Conservation (phyloP, 2,888 invertebrate species). For the Agrilus cyanescens region DNA sequence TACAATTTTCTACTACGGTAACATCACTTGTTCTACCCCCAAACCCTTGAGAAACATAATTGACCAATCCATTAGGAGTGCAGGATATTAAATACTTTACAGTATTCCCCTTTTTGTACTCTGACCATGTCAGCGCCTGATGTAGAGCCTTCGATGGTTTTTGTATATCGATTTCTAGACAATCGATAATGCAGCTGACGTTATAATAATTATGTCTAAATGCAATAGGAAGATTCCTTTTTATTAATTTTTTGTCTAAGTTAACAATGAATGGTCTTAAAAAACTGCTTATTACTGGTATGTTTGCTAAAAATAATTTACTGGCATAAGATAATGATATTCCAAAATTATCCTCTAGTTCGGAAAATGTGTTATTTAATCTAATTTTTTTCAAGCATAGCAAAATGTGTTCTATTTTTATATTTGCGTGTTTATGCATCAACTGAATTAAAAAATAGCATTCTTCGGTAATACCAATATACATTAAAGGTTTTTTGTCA, state of each 20-base stretch:
- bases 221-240: too few relatives aligned
- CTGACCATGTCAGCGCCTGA: not conserved
- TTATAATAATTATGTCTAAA: too few relatives aligned
- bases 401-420: conserved; percentile 10
- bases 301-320: conserved; percentile 11
- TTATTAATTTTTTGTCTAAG: too few relatives aligned
- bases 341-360: conserved; percentile 18
- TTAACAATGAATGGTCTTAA: not conserved
- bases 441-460: conserved; percentile 10
- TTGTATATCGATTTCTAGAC: too few relatives aligned
- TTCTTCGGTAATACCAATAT: conserved; percentile 10
- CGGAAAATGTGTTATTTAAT: conserved; percentile 15
- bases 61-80: conserved; percentile 16
- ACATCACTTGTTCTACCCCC: conserved; percentile 12
- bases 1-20: conserved; percentile 8
- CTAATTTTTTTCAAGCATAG: conserved; percentile 15
- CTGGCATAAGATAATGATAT: conserved; percentile 8
- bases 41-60: conserved; percentile 14
- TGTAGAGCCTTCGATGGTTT: too few relatives aligned
- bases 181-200: too few relatives aligned
- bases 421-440: conserved; percentile 12
- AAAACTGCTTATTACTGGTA: conserved; percentile 11
- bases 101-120: conserved; percentile 18
- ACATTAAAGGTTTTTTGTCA: conserved; percentile 11
- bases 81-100: conserved; percentile 17